Evolutionary conservation across 2,888 invertebrate species (phyloP).

Genomic region (Amitus sp.): DNA sequence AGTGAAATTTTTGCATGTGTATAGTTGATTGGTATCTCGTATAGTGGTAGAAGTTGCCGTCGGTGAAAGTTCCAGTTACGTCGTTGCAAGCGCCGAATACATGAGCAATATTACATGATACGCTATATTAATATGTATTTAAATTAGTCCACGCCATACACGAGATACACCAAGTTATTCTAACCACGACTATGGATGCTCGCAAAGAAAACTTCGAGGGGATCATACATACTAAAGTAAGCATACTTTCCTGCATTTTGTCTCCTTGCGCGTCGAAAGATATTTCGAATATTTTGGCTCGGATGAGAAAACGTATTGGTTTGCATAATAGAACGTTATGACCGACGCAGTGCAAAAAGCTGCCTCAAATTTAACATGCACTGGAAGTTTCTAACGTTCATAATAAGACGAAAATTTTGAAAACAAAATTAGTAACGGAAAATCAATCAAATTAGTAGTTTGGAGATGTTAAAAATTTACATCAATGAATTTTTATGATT

Average conservation of each 20-base stretch:
- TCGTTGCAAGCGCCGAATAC: too few species aligned
- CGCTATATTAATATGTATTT: slow-evolving; percentile 59
- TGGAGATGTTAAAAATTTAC: too few species aligned
- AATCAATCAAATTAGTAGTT: too few species aligned
- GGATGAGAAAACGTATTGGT: slow-evolving; percentile 1
- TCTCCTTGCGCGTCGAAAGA: too few species aligned
- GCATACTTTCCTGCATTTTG: neutral
- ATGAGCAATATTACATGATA: slow-evolving; percentile 43
- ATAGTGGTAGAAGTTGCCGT: slow-evolving; percentile 13
- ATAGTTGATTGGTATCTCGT: slow-evolving; percentile 11
- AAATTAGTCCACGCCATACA: slow-evolving; percentile 48
- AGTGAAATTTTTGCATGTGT: slow-evolving; percentile 10
- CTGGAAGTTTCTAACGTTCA: too few species aligned
- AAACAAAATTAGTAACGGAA: too few species aligned
- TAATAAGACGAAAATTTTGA: too few species aligned
- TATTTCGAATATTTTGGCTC: neutral
- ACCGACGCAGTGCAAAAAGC: too few species aligned
- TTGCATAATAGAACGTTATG: slow-evolving; percentile 3
- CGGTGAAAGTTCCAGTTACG: slow-evolving; percentile 17
- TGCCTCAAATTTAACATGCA: too few species aligned
- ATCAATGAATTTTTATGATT: too few species aligned
- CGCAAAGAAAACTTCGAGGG: neutral
- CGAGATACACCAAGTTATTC: slow-evolving; percentile 11
- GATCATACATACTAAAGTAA: slow-evolving; percentile 12
- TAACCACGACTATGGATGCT: slow-evolving; percentile 7